Conservation (phyloP, 2,113 vertebrate species). For the Cyphotilapia sp. region DNA sequence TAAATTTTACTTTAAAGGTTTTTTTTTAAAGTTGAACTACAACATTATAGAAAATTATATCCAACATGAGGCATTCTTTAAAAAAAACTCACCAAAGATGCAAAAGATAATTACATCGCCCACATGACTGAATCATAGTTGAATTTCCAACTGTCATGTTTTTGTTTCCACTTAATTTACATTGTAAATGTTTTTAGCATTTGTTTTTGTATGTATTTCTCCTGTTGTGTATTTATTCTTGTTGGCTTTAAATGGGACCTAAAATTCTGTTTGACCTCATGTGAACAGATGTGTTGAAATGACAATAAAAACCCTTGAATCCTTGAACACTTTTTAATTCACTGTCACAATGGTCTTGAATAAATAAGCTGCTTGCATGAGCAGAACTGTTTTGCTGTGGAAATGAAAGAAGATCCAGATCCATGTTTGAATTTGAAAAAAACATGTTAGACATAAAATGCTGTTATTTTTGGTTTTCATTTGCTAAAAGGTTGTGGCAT, state of each 20-base stretch:
- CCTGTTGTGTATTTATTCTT: not conserved
- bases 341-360: not conserved
- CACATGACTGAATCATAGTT: not conserved
- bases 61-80: not conserved
- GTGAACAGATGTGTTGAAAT: not conserved
- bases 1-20: not conserved
- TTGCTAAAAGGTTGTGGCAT: not conserved
- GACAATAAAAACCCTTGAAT: not conserved
- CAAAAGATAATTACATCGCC: not conserved
- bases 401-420: not conserved
- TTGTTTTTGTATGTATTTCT: not conserved
- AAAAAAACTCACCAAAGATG: not conserved
- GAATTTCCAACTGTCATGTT: not conserved
- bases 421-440: not conserved
- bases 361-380: not conserved
- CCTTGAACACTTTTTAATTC: not conserved
- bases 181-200: not conserved
- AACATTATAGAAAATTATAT: not conserved
- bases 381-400: not conserved
- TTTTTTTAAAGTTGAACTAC: not conserved
- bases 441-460: not conserved
- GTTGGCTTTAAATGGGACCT: not conserved
- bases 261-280: not conserved
- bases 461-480: not conserved
- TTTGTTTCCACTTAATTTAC: not conserved